phyloP scores from a whole-genome alignment of 2,888 invertebrate genomes.

The Acrocyrtus sp. region DNA sequence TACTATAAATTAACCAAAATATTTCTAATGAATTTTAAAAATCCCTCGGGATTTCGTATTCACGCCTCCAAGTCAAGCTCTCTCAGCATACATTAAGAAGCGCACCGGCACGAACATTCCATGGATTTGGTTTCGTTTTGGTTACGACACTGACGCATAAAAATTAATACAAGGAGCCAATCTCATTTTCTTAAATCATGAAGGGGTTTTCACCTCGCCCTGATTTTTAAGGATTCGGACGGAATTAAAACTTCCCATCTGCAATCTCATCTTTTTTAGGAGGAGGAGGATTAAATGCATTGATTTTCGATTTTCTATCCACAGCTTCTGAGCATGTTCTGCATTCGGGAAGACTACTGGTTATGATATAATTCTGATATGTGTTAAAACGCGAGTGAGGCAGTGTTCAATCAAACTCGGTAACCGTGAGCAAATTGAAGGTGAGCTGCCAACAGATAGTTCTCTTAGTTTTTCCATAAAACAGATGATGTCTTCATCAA shows the following conservation, averaged over 20 bases:
- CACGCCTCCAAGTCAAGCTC: slow-evolving; percentile 14
- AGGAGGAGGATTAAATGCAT: background rate
- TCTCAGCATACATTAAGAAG: too few relatives aligned
- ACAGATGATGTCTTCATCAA: slow-evolving; percentile 35
- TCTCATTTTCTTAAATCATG: slow-evolving; percentile 43
- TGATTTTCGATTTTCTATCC: too few relatives aligned
- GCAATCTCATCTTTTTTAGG: background rate
- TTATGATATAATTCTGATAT: too few relatives aligned
- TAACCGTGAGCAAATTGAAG: background rate
- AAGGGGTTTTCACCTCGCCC: slow-evolving; percentile 36
- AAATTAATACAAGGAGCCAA: slow-evolving; percentile 49
- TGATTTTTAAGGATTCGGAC: slow-evolving; percentile 16
- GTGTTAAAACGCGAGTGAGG: too few relatives aligned
- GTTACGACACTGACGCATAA: background rate
- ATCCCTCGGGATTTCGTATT: background rate
- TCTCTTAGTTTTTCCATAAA: slow-evolving; percentile 12
- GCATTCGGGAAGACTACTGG: too few relatives aligned
- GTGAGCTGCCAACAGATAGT: slow-evolving; percentile 26
- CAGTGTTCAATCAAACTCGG: background rate
- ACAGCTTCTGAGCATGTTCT: too few relatives aligned
- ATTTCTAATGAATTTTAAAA: slow-evolving; percentile 20
- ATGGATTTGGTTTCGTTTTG: background rate
- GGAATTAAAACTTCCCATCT: slow-evolving; percentile 1
- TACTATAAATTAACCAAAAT: background rate
- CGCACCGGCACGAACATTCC: background rate